Conservation (phyloP, 2,888 invertebrate genomes). For the Latheticus oryzae region DNA sequence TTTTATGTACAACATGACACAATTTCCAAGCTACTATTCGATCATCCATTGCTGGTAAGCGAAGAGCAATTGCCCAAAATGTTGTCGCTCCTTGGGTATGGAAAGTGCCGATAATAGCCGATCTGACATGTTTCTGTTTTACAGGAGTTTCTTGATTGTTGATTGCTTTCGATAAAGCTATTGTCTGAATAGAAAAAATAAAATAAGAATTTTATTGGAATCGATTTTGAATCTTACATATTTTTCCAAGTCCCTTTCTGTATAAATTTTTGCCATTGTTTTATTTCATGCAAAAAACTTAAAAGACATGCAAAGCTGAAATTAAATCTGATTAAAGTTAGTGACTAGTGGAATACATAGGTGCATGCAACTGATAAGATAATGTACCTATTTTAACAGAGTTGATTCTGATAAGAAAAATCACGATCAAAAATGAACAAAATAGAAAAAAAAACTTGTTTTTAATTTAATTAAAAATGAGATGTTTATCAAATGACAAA, state of each 20-base stretch:
- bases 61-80: conserved; percentile 81
- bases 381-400: too few relatives aligned
- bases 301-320: conserved; percentile 61
- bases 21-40: conserved; percentile 99
- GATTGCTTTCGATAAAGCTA: conserved; percentile 93
- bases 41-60: conserved; percentile 89
- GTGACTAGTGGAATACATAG: too few relatives aligned
- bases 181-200: conserved; percentile 69
- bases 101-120: conserved; percentile 94
- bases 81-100: conserved; percentile 90
- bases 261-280: conserved; percentile 56
- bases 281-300: too few relatives aligned
- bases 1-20: conserved; percentile 96
- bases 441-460: too few relatives aligned
- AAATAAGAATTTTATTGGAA: too few relatives aligned
- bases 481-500: too few relatives aligned
- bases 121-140: conserved; percentile 98
- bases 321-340: too few relatives aligned
- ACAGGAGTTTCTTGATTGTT: conserved; percentile 92
- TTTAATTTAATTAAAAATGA: too few relatives aligned
- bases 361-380: too few relatives aligned
- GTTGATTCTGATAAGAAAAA: too few relatives aligned
- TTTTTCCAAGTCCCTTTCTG: conserved; percentile 58
- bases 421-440: too few relatives aligned
- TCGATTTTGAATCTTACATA: conserved; percentile 58